A percentile compares a stretch with the other conserved stretches of the same genome.
These are phyloP conservation scores for Athene cunicularia DNA, from an alignment of 2,113 vertebrate species.

Conservation along the genomic window DNA sequence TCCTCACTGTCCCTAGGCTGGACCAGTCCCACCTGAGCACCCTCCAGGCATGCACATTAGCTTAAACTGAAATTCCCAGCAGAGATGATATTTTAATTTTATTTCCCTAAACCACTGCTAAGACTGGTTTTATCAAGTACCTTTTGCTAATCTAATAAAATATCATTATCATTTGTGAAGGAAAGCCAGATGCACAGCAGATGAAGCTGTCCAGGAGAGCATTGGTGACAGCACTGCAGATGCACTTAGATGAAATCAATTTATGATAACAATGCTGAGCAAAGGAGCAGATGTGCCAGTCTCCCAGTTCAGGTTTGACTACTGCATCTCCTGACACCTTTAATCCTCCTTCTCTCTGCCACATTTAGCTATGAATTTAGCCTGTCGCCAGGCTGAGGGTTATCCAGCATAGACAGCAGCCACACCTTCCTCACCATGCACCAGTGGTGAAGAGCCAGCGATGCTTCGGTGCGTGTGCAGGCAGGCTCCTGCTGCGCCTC, in stretches of 20 bases:
- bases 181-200: background rate
- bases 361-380: background rate
- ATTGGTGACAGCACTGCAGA: background rate
- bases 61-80: background rate
- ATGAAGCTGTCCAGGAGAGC: background rate
- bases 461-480: too few species aligned
- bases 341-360: background rate
- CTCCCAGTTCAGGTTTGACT: background rate
- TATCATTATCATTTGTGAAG: background rate
- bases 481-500: accelerated
- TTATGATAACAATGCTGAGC: background rate
- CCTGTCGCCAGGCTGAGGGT: background rate
- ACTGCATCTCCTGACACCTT: background rate
- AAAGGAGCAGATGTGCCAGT: background rate
- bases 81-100: background rate
- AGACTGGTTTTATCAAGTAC: background rate
- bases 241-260: background rate
- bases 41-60: background rate
- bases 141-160: background rate
- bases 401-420: accelerated
- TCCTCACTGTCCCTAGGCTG: background rate
- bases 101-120: background rate
- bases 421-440: background rate
- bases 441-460: accelerated
- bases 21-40: background rate